A percentile compares a stretch with the other conserved stretches of the same genome.
phyloP scores from a whole-genome alignment of 2,113 vertebrate genomes.

The Cottus gobio region DNA sequence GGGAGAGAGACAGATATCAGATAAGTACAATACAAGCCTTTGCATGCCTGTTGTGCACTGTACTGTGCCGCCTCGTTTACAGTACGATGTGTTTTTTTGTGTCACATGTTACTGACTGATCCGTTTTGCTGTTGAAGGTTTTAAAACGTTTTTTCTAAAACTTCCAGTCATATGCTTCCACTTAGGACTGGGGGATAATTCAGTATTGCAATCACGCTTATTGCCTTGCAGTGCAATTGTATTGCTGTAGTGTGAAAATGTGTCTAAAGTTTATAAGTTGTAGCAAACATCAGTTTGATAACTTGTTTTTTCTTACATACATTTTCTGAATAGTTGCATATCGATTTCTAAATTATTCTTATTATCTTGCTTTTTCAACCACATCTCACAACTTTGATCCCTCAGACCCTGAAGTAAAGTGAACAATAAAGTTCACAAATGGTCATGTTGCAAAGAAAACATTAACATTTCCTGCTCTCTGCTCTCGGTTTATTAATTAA shows the following conservation, averaged over 20 bases:
- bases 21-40: neutral
- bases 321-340: neutral
- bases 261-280: neutral
- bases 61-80: neutral
- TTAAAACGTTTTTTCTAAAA: neutral
- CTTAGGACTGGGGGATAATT: neutral
- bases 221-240: neutral
- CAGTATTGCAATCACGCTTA: too few relatives aligned
- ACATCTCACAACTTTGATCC: neutral
- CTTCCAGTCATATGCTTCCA: neutral
- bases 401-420: neutral
- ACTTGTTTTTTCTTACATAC: neutral
- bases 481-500: neutral
- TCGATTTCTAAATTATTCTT: neutral
- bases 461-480: neutral
- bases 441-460: conserved; percentile 1
- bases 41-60: conserved; percentile 22
- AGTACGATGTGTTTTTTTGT: neutral
- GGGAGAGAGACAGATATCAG: conserved; percentile 6
- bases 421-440: neutral
- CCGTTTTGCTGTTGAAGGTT: neutral
- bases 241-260: neutral
- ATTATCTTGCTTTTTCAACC: neutral
- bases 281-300: neutral
- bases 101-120: conserved; percentile 12